Percentiles rank a stretch among this genome's conserved stretches.
These are phyloP conservation scores for Leptinotarsa tumamoca DNA, from an alignment of 2,888 invertebrate genomes.

Conservation along the genomic window DNA sequence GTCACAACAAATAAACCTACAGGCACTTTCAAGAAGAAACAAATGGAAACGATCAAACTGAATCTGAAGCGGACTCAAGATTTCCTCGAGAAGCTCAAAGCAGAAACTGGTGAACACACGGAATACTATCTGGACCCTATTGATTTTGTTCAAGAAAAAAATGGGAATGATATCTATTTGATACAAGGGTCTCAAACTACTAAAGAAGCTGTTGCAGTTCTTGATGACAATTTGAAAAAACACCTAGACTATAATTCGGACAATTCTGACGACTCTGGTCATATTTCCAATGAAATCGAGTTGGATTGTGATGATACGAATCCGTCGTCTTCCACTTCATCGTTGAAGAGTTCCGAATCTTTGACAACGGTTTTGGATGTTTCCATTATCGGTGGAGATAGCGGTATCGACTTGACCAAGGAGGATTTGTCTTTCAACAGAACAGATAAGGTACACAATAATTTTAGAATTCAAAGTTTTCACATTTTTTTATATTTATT, in stretches of 20 bases:
- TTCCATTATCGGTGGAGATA: constrained; percentile 39
- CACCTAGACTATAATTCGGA: constrained; percentile 72
- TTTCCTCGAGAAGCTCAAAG: constrained; percentile 49
- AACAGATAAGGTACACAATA: constrained; percentile 33
- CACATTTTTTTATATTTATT: constrained; percentile 16
- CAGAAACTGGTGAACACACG: constrained; percentile 36
- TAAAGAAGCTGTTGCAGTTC: constrained; percentile 16
- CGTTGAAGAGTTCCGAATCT: constrained; percentile 48
- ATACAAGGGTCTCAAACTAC: constrained; percentile 31
- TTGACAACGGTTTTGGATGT: constrained; percentile 43
- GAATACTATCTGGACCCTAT: constrained; percentile 45
- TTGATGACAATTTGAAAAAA: constrained; percentile 39
- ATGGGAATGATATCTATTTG: constrained; percentile 39
- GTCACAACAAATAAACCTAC: constrained; percentile 21
- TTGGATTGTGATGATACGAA: constrained; percentile 56
- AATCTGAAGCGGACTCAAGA: constrained; percentile 52
- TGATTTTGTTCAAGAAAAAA: constrained; percentile 44
- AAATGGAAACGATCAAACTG: constrained; percentile 44
- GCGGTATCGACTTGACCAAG: constrained; percentile 41
- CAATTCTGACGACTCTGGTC: constrained; percentile 83
- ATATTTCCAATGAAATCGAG: constrained; percentile 82
- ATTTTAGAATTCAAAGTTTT: not conserved
- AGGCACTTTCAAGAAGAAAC: constrained; percentile 38
- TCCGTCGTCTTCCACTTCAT: constrained; percentile 42
- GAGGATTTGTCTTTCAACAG: constrained; percentile 12